These are phyloP conservation scores for Engystomops pustulosus DNA, from an alignment of 2,113 vertebrate species.

Conservation along the genomic window DNA sequence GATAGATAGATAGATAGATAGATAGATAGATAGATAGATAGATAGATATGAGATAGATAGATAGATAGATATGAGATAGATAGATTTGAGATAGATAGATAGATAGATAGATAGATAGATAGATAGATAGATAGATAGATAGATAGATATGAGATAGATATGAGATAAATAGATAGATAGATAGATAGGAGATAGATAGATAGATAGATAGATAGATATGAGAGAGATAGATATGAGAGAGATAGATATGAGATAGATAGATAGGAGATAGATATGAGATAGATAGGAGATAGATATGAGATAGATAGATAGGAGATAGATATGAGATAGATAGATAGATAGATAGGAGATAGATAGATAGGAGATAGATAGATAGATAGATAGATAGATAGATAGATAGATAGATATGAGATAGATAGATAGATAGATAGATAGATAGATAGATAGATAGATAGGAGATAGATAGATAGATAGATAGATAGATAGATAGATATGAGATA, in stretches of 20 bases:
- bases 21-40: not conserved
- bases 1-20: not conserved
- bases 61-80: constrained; percentile 29
- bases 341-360: not conserved
- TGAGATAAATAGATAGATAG: no score
- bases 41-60: not conserved
- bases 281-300: no score
- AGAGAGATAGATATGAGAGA: no score
- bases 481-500: not conserved
- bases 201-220: not conserved
- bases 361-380: not conserved
- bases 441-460: not conserved
- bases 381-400: constrained; percentile 33
- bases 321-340: no score
- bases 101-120: constrained; percentile 2
- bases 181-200: not conserved
- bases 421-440: constrained; percentile 6
- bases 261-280: no score
- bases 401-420: not conserved
- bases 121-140: not conserved
- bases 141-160: no score
- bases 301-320: no score
- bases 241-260: no score
- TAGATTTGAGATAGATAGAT: constrained; percentile 28
- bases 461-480: constrained; percentile 4